phyloP scores from a whole-genome alignment of 2,113 vertebrate genomes.

The Hiodon alosoides region DNA sequence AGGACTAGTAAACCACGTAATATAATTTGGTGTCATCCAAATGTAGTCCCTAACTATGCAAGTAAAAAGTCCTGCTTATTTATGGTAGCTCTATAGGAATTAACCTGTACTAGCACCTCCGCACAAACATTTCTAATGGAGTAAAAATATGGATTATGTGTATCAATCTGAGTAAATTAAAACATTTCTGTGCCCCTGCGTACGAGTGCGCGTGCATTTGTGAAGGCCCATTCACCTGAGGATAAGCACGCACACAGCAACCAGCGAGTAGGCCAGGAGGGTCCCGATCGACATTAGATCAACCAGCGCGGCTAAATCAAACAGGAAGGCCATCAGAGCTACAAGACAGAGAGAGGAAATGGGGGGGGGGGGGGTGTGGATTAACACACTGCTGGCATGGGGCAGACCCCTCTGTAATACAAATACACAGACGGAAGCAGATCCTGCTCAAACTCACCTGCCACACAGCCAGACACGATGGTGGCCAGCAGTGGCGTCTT shows the following conservation, averaged over 20 bases:
- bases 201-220: background rate
- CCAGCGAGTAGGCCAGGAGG: slow-evolving; percentile 86
- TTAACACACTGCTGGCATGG: no score
- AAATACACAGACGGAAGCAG: no score
- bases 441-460: slow-evolving; percentile 61
- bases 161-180: background rate
- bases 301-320: slow-evolving; percentile 83
- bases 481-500: slow-evolving; percentile 83
- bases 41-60: no score
- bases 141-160: background rate
- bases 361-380: background rate
- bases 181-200: background rate
- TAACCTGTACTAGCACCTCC: no score
- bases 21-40: no score
- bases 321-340: slow-evolving; percentile 85
- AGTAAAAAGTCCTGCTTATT: no score
- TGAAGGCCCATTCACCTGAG: slow-evolving; percentile 67
- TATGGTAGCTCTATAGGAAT: no score
- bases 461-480: slow-evolving; percentile 69
- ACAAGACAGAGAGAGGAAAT: slow-evolving; percentile 26
- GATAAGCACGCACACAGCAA: slow-evolving; percentile 86
- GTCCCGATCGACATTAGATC: slow-evolving; percentile 97
- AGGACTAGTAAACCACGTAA: no score
- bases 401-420: background rate
- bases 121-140: no score